Percentiles rank a stretch among this genome's conserved stretches.
Conservation (phyloP, 2,797 vertebrate genomes). For the Aldrovandia affinis region DNA sequence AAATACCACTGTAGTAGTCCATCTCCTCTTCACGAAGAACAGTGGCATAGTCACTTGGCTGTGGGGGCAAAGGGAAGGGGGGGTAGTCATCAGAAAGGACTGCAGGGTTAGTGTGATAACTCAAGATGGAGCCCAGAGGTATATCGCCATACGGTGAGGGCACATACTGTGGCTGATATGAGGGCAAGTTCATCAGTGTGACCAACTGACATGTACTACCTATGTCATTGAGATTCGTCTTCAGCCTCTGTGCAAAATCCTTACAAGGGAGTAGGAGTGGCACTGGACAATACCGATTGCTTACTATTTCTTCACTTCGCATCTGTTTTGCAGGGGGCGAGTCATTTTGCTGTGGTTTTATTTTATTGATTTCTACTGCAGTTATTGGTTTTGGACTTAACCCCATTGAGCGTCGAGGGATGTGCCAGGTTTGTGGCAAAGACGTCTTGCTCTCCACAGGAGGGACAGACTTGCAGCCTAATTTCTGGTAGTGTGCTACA, state of each 20-base stretch:
- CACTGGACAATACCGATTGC: too few species aligned
- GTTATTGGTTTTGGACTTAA: too few species aligned
- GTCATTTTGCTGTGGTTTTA: too few species aligned
- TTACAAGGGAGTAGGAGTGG: neutral
- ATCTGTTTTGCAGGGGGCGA: too few species aligned
- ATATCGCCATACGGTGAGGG: conserved; percentile 8
- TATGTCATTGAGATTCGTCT: neutral
- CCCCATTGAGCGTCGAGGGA: too few species aligned
- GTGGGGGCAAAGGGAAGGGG: conserved; percentile 11
- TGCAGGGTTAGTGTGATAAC: neutral
- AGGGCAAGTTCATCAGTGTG: neutral
- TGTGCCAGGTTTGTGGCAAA: too few species aligned
- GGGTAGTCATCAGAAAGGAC: neutral
- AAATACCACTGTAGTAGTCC: conserved; percentile 2
- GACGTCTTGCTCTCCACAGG: too few species aligned
- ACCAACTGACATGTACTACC: conserved; percentile 12
- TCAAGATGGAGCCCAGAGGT: neutral
- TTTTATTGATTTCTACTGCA: too few species aligned
- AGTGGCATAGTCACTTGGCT: neutral
- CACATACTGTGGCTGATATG: neutral
- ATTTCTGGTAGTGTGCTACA: too few species aligned
- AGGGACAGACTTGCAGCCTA: too few species aligned
- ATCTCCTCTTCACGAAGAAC: neutral
- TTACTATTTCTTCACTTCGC: too few species aligned
- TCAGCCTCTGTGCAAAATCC: conserved; percentile 10